Conservation (phyloP, 2,113 vertebrate genomes). For the Megaceryle maxima region DNA sequence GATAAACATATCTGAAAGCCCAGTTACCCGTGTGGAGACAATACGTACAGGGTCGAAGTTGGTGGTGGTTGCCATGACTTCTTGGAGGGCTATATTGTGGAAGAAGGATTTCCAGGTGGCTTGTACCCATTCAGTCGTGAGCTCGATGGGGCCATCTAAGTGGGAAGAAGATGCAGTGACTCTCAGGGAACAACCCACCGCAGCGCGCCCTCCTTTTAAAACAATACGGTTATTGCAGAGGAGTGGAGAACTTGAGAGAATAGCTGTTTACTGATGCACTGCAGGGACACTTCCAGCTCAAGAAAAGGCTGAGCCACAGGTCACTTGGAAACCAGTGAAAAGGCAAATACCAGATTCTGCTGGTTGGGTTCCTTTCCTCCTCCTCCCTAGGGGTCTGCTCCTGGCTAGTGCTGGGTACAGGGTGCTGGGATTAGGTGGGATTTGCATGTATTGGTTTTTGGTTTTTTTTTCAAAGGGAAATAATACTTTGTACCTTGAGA, state of each 20-base stretch:
- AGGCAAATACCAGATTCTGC: background rate
- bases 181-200: background rate
- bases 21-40: background rate
- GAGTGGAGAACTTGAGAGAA: background rate
- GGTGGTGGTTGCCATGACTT: background rate
- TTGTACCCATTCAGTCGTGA: background rate
- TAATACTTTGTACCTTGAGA: background rate
- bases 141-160: background rate
- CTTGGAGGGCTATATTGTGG: background rate
- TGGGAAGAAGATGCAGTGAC: background rate
- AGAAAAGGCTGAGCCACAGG: background rate
- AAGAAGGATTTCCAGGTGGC: background rate
- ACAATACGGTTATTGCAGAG: background rate
- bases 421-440: background rate
- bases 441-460: background rate
- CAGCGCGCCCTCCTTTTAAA: background rate
- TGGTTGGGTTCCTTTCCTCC: background rate
- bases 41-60: constrained; percentile 2
- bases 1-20: background rate
- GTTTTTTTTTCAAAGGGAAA: background rate
- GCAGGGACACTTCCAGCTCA: background rate
- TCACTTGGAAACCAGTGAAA: background rate
- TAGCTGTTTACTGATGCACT: background rate
- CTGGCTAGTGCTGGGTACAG: background rate
- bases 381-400: too few relatives aligned